Conservation (phyloP, 2,113 vertebrate species). For the Sylvietta virens region DNA sequence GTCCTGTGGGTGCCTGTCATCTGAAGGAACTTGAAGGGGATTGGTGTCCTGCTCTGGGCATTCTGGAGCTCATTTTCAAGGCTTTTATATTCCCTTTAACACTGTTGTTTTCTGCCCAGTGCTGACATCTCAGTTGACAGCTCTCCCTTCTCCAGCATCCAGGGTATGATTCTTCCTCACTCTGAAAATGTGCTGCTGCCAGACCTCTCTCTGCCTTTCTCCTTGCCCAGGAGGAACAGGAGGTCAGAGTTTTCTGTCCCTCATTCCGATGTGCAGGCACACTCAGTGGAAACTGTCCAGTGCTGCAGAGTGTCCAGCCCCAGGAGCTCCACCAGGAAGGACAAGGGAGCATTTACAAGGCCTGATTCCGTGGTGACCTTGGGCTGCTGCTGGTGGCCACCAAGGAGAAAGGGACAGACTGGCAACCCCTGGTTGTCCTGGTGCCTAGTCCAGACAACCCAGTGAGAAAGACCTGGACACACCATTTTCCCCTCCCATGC, state of each 20-base stretch:
- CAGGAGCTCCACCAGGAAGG: background rate
- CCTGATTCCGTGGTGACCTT: background rate
- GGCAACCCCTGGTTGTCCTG: background rate
- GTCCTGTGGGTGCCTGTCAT: background rate
- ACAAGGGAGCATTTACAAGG: background rate
- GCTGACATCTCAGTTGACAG: background rate
- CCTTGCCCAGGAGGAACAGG: background rate
- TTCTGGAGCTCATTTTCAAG: background rate
- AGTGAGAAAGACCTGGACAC: background rate
- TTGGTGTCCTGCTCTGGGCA: background rate
- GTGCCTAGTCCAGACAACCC: background rate
- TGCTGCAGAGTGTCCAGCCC: background rate
- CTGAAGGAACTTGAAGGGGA: background rate
- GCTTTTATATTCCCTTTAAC: background rate
- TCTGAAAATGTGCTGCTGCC: background rate
- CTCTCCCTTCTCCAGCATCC: background rate
- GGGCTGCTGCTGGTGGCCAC: background rate
- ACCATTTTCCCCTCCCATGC: background rate
- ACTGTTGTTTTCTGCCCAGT: background rate
- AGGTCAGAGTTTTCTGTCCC: background rate
- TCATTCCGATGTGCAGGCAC: fast-evolving
- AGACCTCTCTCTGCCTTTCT: background rate
- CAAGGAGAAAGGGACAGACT: background rate
- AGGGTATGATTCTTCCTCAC: background rate
- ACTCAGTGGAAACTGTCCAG: background rate